Conservation (phyloP, 2,888 invertebrate species). For the Lydus trimaculatus region DNA sequence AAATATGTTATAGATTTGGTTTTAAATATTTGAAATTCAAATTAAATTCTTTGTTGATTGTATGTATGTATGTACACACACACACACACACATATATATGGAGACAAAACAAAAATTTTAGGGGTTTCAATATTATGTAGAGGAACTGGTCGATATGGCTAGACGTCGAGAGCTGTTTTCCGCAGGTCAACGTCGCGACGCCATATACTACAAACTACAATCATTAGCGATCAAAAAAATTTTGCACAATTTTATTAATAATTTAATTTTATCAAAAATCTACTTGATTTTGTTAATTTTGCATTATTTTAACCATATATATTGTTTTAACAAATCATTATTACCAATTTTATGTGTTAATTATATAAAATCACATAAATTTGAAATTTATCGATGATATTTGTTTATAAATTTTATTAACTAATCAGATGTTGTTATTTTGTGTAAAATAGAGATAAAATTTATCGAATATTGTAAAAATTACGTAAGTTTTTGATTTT, state of each 20-base stretch:
- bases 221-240: not conserved
- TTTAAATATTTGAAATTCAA: not conserved
- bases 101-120: conserved; percentile 19
- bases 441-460: conserved; percentile 23
- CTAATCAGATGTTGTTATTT: conserved; percentile 24
- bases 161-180: conserved; percentile 56
- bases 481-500: conserved; percentile 30
- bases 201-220: conserved; percentile 27
- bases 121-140: conserved; percentile 41
- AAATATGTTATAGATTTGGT: not conserved
- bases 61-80: not conserved
- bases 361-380: not conserved
- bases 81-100: not conserved
- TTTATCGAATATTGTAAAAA: conserved; percentile 6
- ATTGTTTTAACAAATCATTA: not conserved
- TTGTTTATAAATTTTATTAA: conserved; percentile 21
- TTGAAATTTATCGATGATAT: conserved; percentile 20
- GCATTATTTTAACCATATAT: not conserved
- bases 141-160: conserved; percentile 62
- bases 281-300: conserved; percentile 18
- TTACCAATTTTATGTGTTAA: not conserved
- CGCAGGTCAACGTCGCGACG: conserved; percentile 52
- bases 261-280: conserved; percentile 12
- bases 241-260: not conserved
- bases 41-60: not conserved